phyloP scores from a whole-genome alignment of 2,797 vertebrate species.

The Salmo trutta region DNA sequence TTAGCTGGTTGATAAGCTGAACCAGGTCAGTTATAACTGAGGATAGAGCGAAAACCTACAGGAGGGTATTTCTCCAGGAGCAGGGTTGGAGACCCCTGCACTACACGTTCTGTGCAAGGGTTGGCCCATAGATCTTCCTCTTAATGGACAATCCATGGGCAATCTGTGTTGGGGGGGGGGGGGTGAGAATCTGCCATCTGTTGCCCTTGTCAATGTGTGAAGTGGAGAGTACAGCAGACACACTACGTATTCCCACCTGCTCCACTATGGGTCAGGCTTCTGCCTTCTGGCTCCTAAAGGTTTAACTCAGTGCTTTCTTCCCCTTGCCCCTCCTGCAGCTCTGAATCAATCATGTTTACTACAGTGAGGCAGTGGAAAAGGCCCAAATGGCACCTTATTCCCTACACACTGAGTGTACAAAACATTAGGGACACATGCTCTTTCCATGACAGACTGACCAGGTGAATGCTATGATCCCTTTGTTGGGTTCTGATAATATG shows the following conservation, averaged over 20 bases:
- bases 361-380: neutral
- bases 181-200: neutral
- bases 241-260: neutral
- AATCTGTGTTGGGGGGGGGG: neutral
- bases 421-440: too few species aligned
- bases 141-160: neutral
- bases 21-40: too few species aligned
- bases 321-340: neutral
- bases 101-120: neutral
- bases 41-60: too few species aligned
- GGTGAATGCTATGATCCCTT: too few species aligned
- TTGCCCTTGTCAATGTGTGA: neutral
- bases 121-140: too few species aligned
- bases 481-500: too few species aligned
- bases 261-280: neutral
- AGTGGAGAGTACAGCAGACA: neutral
- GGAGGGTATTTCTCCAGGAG: too few species aligned
- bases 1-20: too few species aligned
- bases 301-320: neutral
- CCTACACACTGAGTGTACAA: too few species aligned
- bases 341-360: conserved; percentile 31
- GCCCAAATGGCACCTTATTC: too few species aligned
- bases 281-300: neutral
- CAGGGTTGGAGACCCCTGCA: too few species aligned
- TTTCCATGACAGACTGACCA: too few species aligned